These are phyloP conservation scores for Drosophila tropicalis DNA, from an alignment of 1,140 invertebrate genomes.

Conservation along the genomic window DNA sequence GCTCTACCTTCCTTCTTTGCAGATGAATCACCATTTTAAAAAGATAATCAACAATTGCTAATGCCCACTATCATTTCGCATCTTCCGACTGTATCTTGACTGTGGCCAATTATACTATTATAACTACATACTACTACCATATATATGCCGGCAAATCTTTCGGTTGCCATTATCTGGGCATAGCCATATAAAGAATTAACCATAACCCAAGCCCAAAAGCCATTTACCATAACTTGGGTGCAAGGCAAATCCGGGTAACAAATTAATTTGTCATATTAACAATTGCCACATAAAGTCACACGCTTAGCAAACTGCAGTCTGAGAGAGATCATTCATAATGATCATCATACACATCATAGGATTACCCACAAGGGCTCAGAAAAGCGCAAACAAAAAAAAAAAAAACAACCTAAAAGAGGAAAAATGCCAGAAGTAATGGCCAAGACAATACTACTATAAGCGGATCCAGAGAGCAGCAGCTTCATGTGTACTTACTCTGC, in stretches of 20 bases:
- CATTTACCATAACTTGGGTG: conserved; percentile 34
- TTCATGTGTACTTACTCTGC: conserved; percentile 42
- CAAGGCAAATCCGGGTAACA: conserved; percentile 71
- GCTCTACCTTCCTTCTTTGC: neutral
- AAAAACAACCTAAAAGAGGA: neutral
- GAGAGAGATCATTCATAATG: conserved; percentile 49
- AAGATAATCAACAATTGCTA: neutral
- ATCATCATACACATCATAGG: conserved; percentile 32
- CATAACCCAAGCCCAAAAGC: conserved; percentile 13
- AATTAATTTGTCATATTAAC: conserved; percentile 82
- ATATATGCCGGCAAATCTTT: neutral
- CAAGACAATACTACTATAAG: conserved; percentile 27
- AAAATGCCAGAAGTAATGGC: conserved; percentile 43
- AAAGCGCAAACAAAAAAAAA: neutral
- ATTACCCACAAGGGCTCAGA: conserved; percentile 35
- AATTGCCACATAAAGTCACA: conserved; percentile 78
- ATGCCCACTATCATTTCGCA: neutral
- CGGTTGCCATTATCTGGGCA: conserved; percentile 6
- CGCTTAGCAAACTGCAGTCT: conserved; percentile 51
- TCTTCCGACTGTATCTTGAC: neutral
- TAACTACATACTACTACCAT: neutral
- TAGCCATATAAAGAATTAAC: conserved; percentile 56
- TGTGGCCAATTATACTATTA: neutral
- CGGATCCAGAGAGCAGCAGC: conserved; percentile 37
- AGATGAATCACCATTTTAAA: neutral